Conservation (phyloP, 1,140 invertebrate species). For the Ceratina japonica region DNA sequence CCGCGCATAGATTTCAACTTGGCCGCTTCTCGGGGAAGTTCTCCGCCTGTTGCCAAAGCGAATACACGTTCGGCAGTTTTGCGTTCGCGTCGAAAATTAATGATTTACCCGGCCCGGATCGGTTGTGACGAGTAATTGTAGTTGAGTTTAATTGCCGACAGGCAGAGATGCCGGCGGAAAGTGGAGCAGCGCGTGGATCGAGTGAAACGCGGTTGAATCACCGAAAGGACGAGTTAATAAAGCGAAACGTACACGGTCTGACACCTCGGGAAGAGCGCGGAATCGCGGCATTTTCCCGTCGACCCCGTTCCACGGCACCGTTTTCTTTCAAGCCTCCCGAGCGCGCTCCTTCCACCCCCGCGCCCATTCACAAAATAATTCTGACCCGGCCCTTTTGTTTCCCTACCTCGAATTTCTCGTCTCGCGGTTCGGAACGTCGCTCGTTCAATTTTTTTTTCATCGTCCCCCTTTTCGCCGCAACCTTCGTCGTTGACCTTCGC, state of each 20-base stretch:
- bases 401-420: slow-evolving; percentile 2
- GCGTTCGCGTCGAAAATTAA: too few species aligned
- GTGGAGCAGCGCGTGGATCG: not conserved
- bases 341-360: not conserved
- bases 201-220: too few species aligned
- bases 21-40: too few species aligned
- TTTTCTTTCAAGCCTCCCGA: slow-evolving; percentile 6
- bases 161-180: not conserved
- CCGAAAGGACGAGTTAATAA: slow-evolving; percentile 36
- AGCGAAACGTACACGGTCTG: slow-evolving; percentile 39
- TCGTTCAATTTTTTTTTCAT: not conserved
- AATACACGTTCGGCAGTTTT: too few species aligned
- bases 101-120: too few species aligned
- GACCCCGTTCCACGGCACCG: slow-evolving; percentile 13
- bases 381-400: not conserved
- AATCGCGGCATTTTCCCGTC: slow-evolving; percentile 31
- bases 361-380: slow-evolving; percentile 24
- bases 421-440: not conserved
- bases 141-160: not conserved
- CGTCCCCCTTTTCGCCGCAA: not conserved
- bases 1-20: too few species aligned
- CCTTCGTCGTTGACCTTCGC: not conserved
- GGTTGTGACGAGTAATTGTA: too few species aligned
- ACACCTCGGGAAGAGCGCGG: slow-evolving; percentile 6
- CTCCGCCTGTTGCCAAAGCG: too few species aligned